Evolutionary conservation across 2,888 invertebrate genomes (phyloP).

Genomic region (Lepetodrilus schrolli): DNA sequence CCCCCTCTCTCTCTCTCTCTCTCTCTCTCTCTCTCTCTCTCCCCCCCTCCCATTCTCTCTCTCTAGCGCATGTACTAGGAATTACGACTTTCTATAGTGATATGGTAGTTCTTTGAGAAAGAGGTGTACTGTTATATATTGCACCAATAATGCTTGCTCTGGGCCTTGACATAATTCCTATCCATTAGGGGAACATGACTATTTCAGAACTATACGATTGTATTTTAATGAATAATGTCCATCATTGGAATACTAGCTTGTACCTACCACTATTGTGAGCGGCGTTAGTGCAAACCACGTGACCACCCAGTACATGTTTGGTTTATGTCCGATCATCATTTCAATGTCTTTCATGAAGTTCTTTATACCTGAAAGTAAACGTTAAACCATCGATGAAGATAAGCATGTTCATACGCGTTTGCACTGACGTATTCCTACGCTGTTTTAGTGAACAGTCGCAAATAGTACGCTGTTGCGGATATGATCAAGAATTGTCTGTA

Average conservation of each 20-base stretch:
- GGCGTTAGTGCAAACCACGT: conserved; percentile 40
- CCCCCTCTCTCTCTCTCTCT: background rate
- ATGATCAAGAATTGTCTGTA: too few species aligned
- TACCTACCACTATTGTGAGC: conserved; percentile 33
- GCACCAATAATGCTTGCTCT: too few species aligned
- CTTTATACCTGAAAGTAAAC: conserved; percentile 32
- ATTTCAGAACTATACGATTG: background rate
- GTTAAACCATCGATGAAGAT: too few species aligned
- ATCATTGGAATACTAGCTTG: too few species aligned
- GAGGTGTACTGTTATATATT: too few species aligned
- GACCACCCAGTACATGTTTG: conserved; percentile 36
- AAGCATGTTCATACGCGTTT: too few species aligned
- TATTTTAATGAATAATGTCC: background rate
- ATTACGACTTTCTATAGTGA: too few species aligned
- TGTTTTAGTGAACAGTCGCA: too few species aligned
- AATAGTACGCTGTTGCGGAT: too few species aligned
- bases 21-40: background rate
- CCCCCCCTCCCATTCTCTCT: background rate
- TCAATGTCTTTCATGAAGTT: conserved; percentile 36
- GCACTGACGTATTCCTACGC: too few species aligned
- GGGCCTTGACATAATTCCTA: background rate
- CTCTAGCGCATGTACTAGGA: too few species aligned
- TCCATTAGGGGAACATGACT: background rate
- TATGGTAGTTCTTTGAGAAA: too few species aligned
- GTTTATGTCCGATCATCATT: conserved; percentile 42